Evolutionary conservation across 2,888 invertebrate species (phyloP).

Genomic region (Oxytorus armatus): DNA sequence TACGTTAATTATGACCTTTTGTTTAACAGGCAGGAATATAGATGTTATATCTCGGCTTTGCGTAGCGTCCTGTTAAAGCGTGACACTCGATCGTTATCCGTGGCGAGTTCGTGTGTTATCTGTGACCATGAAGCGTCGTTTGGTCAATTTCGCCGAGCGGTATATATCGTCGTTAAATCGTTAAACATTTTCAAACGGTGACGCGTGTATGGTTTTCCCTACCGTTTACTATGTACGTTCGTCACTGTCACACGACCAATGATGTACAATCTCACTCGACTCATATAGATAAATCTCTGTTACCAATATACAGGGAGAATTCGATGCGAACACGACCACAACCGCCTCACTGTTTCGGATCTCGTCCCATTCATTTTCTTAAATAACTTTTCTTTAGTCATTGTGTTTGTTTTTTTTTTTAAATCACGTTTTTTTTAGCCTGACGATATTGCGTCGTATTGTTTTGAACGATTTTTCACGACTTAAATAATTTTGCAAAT

Average conservation of each 20-base stretch:
- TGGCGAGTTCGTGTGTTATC: conserved; percentile 26
- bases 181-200: conserved; percentile 34
- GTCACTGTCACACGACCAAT: not conserved
- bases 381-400: too few relatives aligned
- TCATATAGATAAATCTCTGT: not conserved
- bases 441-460: too few relatives aligned
- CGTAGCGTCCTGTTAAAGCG: conserved; percentile 2
- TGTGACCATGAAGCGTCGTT: conserved; percentile 49
- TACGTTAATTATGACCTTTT: not conserved
- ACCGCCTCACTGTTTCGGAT: too few relatives aligned
- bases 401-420: too few relatives aligned
- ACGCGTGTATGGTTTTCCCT: conserved; percentile 39
- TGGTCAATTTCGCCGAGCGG: conserved; percentile 42
- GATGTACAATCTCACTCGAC: not conserved
- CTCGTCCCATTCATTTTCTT: too few relatives aligned
- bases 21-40: not conserved
- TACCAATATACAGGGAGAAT: not conserved
- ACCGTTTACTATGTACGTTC: conserved; percentile 1
- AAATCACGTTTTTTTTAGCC: too few relatives aligned
- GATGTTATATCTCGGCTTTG: not conserved
- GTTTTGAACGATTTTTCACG: too few relatives aligned
- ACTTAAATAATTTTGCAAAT: too few relatives aligned
- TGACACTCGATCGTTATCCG: conserved; percentile 24
- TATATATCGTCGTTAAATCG: conserved; percentile 31
- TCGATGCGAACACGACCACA: too few relatives aligned